phyloP scores from a whole-genome alignment of 1,140 invertebrate species.

The Eupeodes corollae region DNA sequence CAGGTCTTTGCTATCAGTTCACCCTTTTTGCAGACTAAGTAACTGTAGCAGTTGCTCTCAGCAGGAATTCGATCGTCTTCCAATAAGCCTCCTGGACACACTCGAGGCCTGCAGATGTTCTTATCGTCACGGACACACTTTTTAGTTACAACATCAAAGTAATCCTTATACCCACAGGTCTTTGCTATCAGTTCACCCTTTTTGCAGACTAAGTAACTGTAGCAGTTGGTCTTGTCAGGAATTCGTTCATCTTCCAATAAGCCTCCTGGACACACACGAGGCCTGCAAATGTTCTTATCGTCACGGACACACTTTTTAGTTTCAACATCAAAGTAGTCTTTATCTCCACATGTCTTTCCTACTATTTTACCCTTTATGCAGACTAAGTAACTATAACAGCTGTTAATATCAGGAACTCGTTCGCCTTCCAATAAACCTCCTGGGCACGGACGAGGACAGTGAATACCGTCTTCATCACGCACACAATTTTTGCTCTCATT shows the following conservation, averaged over 20 bases:
- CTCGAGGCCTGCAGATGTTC: too few species aligned
- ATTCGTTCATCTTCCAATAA: constrained; percentile 5
- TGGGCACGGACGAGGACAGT: constrained; percentile 2
- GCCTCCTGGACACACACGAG: constrained; percentile 5
- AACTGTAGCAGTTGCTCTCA: too few species aligned
- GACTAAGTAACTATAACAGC: too few species aligned
- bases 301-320: too few species aligned
- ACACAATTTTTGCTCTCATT: constrained; percentile 1
- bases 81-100: constrained; percentile 7
- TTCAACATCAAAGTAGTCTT: too few species aligned
- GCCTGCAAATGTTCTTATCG: too few species aligned
- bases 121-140: constrained; percentile 3
- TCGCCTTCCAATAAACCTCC: too few species aligned
- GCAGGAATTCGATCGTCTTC: constrained; percentile 6
- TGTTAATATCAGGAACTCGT: too few species aligned
- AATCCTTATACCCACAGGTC: constrained; percentile 2
- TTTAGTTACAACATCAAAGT: neutral
- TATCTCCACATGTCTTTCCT: too few species aligned
- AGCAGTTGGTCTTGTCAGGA: too few species aligned
- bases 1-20: constrained; percentile 4
- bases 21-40: neutral
- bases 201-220: neutral
- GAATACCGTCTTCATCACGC: neutral
- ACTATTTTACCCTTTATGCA: too few species aligned
- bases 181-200: constrained; percentile 2